These are phyloP conservation scores for Danio albolineatus DNA, from an alignment of 2,797 vertebrate genomes.

Conservation along the genomic window DNA sequence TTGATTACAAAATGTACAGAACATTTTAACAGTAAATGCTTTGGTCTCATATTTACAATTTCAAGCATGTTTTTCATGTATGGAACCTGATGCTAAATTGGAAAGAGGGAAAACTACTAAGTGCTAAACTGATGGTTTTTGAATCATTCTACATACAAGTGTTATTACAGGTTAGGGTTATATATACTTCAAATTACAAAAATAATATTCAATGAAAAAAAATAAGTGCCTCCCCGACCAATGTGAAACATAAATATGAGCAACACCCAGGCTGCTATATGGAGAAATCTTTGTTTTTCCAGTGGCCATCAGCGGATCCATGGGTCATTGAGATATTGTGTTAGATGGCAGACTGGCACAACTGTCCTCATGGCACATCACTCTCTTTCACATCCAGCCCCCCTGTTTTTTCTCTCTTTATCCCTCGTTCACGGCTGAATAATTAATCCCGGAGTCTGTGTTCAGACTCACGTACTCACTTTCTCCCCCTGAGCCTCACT, in stretches of 20 bases:
- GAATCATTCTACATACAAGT: too few relatives aligned
- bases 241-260: neutral
- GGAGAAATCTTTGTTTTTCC: neutral
- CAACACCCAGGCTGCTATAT: neutral
- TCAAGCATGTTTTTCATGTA: too few relatives aligned
- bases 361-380: neutral
- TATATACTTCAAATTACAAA: too few relatives aligned
- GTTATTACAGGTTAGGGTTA: too few relatives aligned
- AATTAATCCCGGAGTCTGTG: conserved; percentile 50
- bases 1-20: too few relatives aligned
- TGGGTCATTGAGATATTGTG: neutral
- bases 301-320: neutral
- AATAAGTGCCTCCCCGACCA: too few relatives aligned
- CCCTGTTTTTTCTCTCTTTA: conserved; percentile 45
- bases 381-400: conserved; percentile 6
- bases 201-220: too few relatives aligned
- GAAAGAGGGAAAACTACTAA: too few relatives aligned
- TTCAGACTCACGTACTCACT: conserved; percentile 55
- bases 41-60: too few relatives aligned
- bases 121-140: too few relatives aligned
- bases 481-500: conserved; percentile 3
- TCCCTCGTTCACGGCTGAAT: conserved; percentile 54
- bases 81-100: too few relatives aligned
- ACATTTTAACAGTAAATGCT: too few relatives aligned
- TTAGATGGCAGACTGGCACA: conserved; percentile 23